phyloP scores from a whole-genome alignment of 2,797 vertebrate species.

The Carcharodon carcharias region DNA sequence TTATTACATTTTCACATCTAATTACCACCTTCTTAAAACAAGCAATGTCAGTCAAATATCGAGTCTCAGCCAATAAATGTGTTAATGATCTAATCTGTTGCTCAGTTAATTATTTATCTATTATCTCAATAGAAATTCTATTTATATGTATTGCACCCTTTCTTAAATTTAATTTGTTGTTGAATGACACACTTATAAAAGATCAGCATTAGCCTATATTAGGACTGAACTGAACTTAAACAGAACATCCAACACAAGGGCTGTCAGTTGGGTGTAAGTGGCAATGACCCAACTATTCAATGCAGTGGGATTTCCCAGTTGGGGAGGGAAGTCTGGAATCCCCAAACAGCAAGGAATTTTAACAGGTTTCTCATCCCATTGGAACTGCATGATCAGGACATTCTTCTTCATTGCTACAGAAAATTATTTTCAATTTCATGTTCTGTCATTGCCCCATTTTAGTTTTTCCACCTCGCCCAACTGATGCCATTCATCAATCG shows the following conservation, averaged over 20 bases:
- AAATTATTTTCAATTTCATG: no score
- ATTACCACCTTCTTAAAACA: not conserved
- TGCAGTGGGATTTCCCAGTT: not conserved
- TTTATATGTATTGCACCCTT: not conserved
- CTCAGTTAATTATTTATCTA: not conserved
- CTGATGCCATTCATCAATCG: no score
- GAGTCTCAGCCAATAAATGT: not conserved
- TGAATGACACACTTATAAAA: not conserved
- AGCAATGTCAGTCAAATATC: not conserved
- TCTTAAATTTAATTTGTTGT: not conserved
- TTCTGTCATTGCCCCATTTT: no score
- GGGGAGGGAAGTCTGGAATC: not conserved
- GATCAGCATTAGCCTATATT: not conserved
- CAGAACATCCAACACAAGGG: not conserved
- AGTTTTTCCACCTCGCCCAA: no score
- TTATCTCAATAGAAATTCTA: not conserved
- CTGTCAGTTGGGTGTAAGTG: not conserved
- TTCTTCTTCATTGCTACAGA: not conserved
- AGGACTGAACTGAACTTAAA: not conserved
- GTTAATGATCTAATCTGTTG: not conserved
- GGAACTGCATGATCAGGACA: not conserved
- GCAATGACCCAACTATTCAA: not conserved
- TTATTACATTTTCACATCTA: not conserved
- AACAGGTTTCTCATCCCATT: not conserved
- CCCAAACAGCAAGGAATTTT: not conserved